These are phyloP conservation scores for Prietella phreatophila DNA, from an alignment of 2,113 vertebrate genomes.

Conservation along the genomic window DNA sequence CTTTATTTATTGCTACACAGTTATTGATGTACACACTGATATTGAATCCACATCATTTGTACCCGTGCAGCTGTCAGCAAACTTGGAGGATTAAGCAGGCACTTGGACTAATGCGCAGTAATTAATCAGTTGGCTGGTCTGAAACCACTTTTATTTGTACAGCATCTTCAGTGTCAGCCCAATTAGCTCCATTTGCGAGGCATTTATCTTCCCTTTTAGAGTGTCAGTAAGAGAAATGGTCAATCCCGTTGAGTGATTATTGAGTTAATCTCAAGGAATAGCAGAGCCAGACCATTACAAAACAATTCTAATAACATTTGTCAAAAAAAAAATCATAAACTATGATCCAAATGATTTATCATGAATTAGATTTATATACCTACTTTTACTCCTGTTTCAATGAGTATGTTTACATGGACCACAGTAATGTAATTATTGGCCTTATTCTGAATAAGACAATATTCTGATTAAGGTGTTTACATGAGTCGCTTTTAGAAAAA, in stretches of 20 bases:
- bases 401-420: too few species aligned
- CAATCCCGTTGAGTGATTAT: not conserved
- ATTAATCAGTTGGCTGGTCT: conserved; percentile 33
- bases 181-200: conserved; percentile 14
- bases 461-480: too few species aligned
- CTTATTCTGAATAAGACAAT: too few species aligned
- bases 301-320: not conserved
- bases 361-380: not conserved
- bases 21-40: conserved; percentile 42
- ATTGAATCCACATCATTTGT: conserved; percentile 57
- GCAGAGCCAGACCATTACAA: not conserved
- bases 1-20: conserved; percentile 39
- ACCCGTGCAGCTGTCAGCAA: conserved; percentile 20
- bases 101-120: conserved; percentile 28
- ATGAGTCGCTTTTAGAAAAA: too few species aligned
- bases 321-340: not conserved
- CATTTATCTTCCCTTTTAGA: conserved; percentile 10
- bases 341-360: not conserved
- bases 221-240: not conserved
- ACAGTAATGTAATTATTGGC: too few species aligned
- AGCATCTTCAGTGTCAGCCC: conserved; percentile 16
- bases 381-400: too few species aligned
- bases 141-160: conserved; percentile 24
- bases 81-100: conserved; percentile 44
- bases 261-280: not conserved